Conservation (phyloP, 2,113 vertebrate species). For the Rhadina sibilatrix region DNA sequence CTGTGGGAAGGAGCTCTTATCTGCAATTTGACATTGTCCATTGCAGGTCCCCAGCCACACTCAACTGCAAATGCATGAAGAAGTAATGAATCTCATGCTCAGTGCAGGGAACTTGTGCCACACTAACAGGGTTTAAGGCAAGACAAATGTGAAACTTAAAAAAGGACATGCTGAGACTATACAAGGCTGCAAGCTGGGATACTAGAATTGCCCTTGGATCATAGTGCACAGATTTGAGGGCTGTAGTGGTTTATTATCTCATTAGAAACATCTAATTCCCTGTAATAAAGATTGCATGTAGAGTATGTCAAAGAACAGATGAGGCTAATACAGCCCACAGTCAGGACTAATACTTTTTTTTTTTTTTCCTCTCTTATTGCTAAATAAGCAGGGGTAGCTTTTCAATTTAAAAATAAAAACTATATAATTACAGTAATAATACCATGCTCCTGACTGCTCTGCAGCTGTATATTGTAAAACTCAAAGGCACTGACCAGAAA, state of each 20-base stretch:
- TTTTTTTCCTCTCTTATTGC: not conserved
- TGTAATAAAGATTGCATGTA: not conserved
- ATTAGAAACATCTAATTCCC: conserved; percentile 25
- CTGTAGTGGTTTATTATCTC: conserved; percentile 61
- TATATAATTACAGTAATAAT: not conserved
- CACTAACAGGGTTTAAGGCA: not conserved
- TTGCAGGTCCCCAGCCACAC: not conserved
- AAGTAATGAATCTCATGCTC: not conserved
- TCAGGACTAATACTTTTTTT: not conserved
- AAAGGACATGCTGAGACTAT: not conserved
- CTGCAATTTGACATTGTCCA: not conserved
- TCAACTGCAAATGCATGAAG: not conserved
- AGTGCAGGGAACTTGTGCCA: fast-evolving
- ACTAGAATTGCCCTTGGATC: not conserved
- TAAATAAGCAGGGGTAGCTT: conserved; percentile 12
- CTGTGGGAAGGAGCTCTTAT: not conserved
- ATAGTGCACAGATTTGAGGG: conserved; percentile 7
- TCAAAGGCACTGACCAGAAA: conserved; percentile 12
- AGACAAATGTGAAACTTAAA: not conserved
- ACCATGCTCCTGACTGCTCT: conserved; percentile 30
- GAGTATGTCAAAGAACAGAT: not conserved
- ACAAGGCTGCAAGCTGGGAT: not conserved
- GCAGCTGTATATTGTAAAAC: conserved; percentile 24
- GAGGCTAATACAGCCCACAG: not conserved
- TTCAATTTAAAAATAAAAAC: conserved; percentile 39